phyloP scores from a whole-genome alignment of 2,113 vertebrate species.

The Cinclus cinclus region DNA sequence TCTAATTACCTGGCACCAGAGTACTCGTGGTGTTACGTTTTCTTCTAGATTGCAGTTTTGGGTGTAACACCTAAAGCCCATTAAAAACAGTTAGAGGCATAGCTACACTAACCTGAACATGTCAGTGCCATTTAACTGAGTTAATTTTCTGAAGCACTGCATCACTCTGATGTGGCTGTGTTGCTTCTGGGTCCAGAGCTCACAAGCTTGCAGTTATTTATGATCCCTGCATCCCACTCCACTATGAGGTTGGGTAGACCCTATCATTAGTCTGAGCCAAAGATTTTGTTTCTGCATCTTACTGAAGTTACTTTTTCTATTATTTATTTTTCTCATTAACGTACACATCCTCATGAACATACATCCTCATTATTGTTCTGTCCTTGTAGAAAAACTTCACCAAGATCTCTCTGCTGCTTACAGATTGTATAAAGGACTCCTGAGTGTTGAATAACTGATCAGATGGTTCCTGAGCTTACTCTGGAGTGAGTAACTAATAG shows the following conservation, averaged over 20 bases:
- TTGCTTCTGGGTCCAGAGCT: background rate
- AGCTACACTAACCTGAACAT: background rate
- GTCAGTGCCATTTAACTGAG: background rate
- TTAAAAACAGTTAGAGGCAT: background rate
- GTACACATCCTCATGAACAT: background rate
- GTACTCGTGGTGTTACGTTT: accelerated
- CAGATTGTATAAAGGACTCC: background rate
- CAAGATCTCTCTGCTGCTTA: background rate
- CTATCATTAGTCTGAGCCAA: background rate
- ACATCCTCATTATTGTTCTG: constrained; percentile 17
- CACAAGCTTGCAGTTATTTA: background rate
- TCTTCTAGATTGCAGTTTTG: background rate
- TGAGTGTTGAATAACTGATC: background rate
- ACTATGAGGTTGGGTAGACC: background rate
- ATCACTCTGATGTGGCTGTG: background rate
- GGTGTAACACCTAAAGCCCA: background rate
- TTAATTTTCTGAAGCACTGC: constrained; percentile 3
- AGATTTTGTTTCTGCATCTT: background rate
- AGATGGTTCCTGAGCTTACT: background rate
- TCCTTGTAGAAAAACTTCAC: background rate
- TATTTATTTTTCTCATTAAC: constrained; percentile 25
- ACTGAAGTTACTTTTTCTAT: background rate
- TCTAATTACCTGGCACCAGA: background rate
- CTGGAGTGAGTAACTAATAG: background rate
- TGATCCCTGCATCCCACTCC: background rate